These are phyloP conservation scores for Geophilus truncorum DNA, from an alignment of 2,888 invertebrate genomes.

Conservation along the genomic window DNA sequence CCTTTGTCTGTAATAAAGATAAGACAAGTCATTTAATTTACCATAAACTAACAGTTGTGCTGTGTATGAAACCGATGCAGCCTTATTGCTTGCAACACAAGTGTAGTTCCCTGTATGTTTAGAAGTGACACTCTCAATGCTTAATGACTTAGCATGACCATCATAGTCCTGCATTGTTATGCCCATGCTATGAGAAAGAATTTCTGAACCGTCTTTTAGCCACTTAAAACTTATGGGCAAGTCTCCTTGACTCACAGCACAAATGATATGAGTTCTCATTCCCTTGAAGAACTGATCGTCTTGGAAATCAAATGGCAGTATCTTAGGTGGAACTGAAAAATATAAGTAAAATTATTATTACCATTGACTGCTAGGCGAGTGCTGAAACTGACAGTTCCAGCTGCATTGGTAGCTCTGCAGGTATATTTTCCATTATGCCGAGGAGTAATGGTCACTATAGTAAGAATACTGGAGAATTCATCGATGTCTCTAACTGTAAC, in stretches of 20 bases:
- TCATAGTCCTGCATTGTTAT: constrained; percentile 40
- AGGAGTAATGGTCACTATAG: constrained; percentile 53
- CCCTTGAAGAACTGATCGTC: constrained; percentile 64
- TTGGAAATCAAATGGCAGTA: constrained; percentile 69
- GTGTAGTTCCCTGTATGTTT: constrained; percentile 43
- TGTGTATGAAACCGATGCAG: constrained; percentile 41
- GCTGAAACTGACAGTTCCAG: constrained; percentile 43
- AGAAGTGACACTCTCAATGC: constrained; percentile 41
- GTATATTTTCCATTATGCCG: constrained; percentile 51
- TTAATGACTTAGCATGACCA: constrained; percentile 41
- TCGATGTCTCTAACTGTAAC: constrained; percentile 44
- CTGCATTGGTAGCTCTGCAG: constrained; percentile 48
- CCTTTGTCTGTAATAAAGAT: background rate
- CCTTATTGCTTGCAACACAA: constrained; percentile 42
- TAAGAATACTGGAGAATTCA: constrained; percentile 48
- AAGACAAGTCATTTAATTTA: constrained; percentile 33
- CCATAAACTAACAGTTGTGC: constrained; percentile 42
- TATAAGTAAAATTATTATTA: constrained; percentile 15
- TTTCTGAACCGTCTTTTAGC: constrained; percentile 51
- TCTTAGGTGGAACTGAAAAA: constrained; percentile 65
- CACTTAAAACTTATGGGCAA: constrained; percentile 70
- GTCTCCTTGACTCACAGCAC: constrained; percentile 70
- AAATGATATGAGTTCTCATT: constrained; percentile 66
- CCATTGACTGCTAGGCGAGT: background rate
- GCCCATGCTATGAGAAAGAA: constrained; percentile 40